Conservation (phyloP, 2,113 vertebrate species). For the Bos taurus region ARS-UCD2.0 NC_037336.1:33818001-33818500, state of each 20-base stretch:
- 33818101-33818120: background rate
- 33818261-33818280: background rate
- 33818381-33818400: background rate
- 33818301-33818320: background rate
- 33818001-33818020: background rate
- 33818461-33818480: background rate
- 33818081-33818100: background rate
- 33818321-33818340: background rate
- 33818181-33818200: background rate
- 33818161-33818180: background rate
- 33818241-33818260: background rate
- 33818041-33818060: background rate
- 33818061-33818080: background rate
- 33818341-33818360: background rate
- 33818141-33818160: background rate
- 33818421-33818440: background rate
- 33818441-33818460: background rate
- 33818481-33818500: background rate
- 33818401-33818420: background rate
- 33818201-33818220: background rate
- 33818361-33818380: background rate
- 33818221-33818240: background rate
- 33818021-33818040: background rate
- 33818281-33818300: background rate
- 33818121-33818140: background rate